Percentiles rank a stretch among this genome's conserved stretches.
These are phyloP conservation scores for Tortrix viridana DNA, from an alignment of 2,888 invertebrate species.

Conservation along the genomic window DNA sequence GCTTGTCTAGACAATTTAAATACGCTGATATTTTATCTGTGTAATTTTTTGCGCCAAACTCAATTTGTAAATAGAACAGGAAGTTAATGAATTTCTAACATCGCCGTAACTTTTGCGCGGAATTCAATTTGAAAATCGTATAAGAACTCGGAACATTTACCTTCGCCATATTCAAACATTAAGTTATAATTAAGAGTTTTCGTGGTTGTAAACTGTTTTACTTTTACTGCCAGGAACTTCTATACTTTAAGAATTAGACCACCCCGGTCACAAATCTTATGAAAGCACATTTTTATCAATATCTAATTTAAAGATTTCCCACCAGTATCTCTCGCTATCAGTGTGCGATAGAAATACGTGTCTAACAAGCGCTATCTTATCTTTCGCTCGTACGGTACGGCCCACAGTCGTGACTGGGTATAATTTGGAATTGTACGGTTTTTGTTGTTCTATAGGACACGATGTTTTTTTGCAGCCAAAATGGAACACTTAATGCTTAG, in stretches of 20 bases:
- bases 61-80: conserved; percentile 7
- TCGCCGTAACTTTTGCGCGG: too few species aligned
- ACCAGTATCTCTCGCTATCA: conserved; percentile 1
- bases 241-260: too few species aligned
- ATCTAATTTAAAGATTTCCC: conserved; percentile 2
- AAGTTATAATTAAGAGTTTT: too few species aligned
- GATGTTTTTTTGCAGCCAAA: neutral
- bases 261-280: too few species aligned
- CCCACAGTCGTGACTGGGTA: conserved; percentile 3
- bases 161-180: too few species aligned
- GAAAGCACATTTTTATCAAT: too few species aligned
- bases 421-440: conserved; percentile 5
- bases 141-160: too few species aligned
- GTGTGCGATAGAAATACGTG: neutral
- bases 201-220: too few species aligned
- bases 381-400: conserved; percentile 3
- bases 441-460: neutral
- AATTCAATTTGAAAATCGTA: too few species aligned
- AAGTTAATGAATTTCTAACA: neutral
- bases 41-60: neutral
- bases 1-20: conserved; percentile 2
- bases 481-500: too few species aligned
- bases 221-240: too few species aligned
- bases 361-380: conserved; percentile 10
- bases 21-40: conserved; percentile 6